Percentiles rank a stretch among this genome's conserved stretches.
Conservation (phyloP, 2,888 invertebrate species). For the Luperina testacea region DNA sequence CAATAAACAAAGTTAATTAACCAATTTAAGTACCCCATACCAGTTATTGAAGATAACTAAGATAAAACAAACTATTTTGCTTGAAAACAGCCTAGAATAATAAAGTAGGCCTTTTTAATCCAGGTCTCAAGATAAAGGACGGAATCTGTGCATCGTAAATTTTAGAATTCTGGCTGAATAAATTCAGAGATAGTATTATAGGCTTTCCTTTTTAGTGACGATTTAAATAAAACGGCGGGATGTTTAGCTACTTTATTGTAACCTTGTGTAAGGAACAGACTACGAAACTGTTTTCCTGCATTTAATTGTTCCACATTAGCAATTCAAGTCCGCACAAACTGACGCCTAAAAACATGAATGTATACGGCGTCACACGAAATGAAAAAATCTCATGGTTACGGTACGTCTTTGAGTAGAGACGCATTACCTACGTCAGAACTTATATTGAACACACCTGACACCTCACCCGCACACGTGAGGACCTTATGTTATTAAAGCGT, state of each 20-base stretch:
- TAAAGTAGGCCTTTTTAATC: slow-evolving; percentile 38
- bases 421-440: background rate
- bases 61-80: slow-evolving; percentile 44
- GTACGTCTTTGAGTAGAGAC: background rate
- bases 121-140: slow-evolving; percentile 30
- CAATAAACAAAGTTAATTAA: slow-evolving; percentile 54
- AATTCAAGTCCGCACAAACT: background rate
- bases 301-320: background rate
- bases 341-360: background rate
- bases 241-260: slow-evolving; percentile 1
- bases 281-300: background rate
- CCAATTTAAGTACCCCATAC: slow-evolving; percentile 20
- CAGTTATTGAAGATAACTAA: slow-evolving; percentile 35
- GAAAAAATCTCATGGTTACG: background rate
- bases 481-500: background rate
- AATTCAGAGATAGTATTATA: slow-evolving; percentile 21
- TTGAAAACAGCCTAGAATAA: slow-evolving; percentile 33
- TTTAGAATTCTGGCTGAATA: slow-evolving; percentile 34
- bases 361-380: background rate
- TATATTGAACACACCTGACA: too few relatives aligned
- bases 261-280: background rate
- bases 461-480: background rate
- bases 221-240: slow-evolving; percentile 6
- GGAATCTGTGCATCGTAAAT: slow-evolving; percentile 41
- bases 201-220: slow-evolving; percentile 24